Conservation (phyloP, 2,797 vertebrate genomes). For the Lacerta agilis region DNA sequence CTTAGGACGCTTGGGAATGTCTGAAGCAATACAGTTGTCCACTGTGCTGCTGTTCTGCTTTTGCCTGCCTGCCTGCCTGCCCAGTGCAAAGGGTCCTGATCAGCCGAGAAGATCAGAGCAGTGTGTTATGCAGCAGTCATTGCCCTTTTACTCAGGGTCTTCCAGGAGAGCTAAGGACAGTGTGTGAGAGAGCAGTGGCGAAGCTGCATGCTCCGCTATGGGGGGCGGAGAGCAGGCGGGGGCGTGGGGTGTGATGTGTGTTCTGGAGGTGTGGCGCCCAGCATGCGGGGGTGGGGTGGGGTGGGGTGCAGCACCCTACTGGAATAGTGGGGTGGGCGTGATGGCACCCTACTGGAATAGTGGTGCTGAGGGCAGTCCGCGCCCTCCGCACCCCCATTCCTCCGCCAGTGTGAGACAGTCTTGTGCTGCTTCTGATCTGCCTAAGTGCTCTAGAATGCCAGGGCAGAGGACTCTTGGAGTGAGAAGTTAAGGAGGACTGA, state of each 20-base stretch:
- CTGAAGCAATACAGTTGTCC: neutral
- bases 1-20: neutral
- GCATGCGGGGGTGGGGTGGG: no score
- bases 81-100: neutral
- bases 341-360: no score
- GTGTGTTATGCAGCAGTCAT: neutral
- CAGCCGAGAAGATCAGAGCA: neutral
- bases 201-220: no score
- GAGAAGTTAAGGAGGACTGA: neutral
- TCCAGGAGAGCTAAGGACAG: neutral
- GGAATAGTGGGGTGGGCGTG: no score
- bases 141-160: neutral
- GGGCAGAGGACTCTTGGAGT: neutral
- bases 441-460: neutral
- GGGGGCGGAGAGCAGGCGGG: no score
- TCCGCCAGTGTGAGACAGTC: neutral
- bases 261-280: no score
- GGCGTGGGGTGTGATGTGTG: no score
- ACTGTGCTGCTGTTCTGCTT: neutral
- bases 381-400: no score
- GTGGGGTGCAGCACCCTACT: rapidly evolving
- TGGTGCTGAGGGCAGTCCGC: no score
- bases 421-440: neutral
- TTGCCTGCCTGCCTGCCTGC: neutral
- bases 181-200: no score